Percentiles rank a stretch among this genome's conserved stretches.
phyloP scores from a whole-genome alignment of 1,140 invertebrate species.

The Drosophila melanogaster region DNA sequence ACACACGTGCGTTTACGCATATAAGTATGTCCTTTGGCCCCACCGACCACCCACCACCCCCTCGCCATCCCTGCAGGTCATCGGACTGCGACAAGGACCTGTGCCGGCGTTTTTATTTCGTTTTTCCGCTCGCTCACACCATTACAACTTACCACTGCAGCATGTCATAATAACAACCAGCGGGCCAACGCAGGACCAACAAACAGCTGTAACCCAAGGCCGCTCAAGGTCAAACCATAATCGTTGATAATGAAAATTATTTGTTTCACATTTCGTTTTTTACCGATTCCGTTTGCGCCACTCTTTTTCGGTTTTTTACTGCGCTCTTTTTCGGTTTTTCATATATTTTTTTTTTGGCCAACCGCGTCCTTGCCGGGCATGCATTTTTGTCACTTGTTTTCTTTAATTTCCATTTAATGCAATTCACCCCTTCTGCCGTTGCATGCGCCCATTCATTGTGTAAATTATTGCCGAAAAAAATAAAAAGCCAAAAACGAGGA shows the following conservation, averaged over 20 bases:
- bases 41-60: conserved; percentile 25
- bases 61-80: conserved; percentile 23
- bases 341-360: conserved; percentile 11
- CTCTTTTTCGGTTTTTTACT: conserved; percentile 11
- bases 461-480: conserved; percentile 72
- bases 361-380: conserved; percentile 54
- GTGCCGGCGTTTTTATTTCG: conserved; percentile 53
- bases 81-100: conserved; percentile 45
- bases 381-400: conserved; percentile 78
- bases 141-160: conserved; percentile 50
- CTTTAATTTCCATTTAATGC: conserved; percentile 81
- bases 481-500: conserved; percentile 40
- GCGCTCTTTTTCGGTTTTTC: conserved; percentile 6
- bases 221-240: conserved; percentile 82
- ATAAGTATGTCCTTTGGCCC: conserved; percentile 43
- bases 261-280: conserved; percentile 41
- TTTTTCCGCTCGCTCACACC: conserved; percentile 63
- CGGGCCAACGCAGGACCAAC: conserved; percentile 15
- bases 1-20: conserved; percentile 45
- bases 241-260: conserved; percentile 84
- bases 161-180: conserved; percentile 56
- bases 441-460: conserved; percentile 48
- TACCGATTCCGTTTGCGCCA: conserved; percentile 12
- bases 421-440: conserved; percentile 30
- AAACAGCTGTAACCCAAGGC: conserved; percentile 68